Conservation (phyloP, 2,888 invertebrate genomes). For the Cremastinae sp. region DNA sequence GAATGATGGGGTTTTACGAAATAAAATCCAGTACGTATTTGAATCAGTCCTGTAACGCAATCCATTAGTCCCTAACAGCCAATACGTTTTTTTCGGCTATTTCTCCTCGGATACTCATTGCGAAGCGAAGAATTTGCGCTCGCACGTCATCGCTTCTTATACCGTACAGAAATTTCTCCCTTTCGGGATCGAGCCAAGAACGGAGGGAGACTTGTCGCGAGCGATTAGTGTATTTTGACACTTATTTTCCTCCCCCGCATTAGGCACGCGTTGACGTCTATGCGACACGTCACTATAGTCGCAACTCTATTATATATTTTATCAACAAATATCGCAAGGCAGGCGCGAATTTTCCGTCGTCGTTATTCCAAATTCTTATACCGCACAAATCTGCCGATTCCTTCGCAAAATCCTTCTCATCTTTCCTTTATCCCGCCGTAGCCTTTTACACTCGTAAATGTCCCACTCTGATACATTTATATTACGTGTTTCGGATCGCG, state of each 20-base stretch:
- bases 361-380: constrained; percentile 50
- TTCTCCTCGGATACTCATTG: constrained; percentile 37
- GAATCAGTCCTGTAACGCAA: constrained; percentile 79
- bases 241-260: constrained; percentile 40
- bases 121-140: constrained; percentile 18
- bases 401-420: constrained; percentile 70
- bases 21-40: constrained; percentile 80
- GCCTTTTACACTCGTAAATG: constrained; percentile 57
- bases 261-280: background rate
- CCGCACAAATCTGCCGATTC: constrained; percentile 53
- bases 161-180: constrained; percentile 13
- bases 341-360: constrained; percentile 32
- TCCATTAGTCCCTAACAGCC: constrained; percentile 80
- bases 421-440: constrained; percentile 58
- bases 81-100: constrained; percentile 71
- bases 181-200: constrained; percentile 54
- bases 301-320: constrained; percentile 44
- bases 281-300: background rate
- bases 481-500: constrained; percentile 53
- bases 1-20: constrained; percentile 59
- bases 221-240: constrained; percentile 70
- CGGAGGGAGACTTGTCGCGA: constrained; percentile 68
- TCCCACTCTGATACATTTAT: constrained; percentile 28
- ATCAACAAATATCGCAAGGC: constrained; percentile 59
- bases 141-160: background rate